A percentile compares a stretch with the other conserved stretches of the same genome.
These are phyloP conservation scores for Phylloscopus collybita DNA, from an alignment of 2,797 vertebrate species.

Conservation along the genomic window DNA sequence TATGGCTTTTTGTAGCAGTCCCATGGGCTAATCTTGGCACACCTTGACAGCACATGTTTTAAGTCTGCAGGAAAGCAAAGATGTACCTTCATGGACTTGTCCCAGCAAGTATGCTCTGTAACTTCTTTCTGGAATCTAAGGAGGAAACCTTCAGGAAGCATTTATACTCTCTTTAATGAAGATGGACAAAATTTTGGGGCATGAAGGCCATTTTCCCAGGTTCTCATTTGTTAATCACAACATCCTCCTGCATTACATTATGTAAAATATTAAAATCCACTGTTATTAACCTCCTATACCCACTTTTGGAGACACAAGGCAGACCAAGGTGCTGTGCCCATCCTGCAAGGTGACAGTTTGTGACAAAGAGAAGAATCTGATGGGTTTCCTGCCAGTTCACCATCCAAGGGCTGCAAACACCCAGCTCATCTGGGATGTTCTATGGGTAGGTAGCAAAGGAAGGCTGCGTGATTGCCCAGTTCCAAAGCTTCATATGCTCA, in stretches of 20 bases:
- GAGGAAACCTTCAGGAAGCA: background rate
- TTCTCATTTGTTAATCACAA: background rate
- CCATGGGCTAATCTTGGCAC: background rate
- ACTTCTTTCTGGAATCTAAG: background rate
- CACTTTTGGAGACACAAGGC: background rate
- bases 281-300: background rate
- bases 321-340: background rate
- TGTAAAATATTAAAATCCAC: background rate
- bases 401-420: background rate
- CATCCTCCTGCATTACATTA: background rate
- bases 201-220: background rate
- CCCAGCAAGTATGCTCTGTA: background rate
- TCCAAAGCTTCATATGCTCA: background rate
- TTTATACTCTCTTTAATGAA: background rate
- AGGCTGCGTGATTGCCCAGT: rapidly evolving
- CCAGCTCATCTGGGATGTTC: rapidly evolving
- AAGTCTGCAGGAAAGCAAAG: background rate
- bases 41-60: background rate
- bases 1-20: background rate
- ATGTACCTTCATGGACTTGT: background rate
- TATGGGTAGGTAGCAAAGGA: background rate
- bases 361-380: background rate
- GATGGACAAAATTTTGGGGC: background rate
- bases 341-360: background rate
- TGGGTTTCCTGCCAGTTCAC: background rate